Evolutionary conservation across 2,888 invertebrate species (phyloP).

Genomic region (Melanargia galathea): DNA sequence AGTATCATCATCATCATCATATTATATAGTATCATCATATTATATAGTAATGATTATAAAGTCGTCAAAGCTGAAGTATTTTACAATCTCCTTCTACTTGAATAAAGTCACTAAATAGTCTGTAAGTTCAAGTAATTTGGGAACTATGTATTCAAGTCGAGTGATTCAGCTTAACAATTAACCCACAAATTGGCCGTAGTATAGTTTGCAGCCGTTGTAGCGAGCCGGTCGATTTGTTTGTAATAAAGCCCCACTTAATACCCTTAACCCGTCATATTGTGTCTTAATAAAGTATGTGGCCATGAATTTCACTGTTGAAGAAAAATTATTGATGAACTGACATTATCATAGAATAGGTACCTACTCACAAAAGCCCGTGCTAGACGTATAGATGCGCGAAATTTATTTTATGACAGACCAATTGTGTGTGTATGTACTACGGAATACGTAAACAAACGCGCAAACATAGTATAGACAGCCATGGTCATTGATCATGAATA

Average conservation of each 20-base stretch:
- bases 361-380: no score
- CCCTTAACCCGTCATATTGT: constrained; percentile 55
- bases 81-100: neutral
- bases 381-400: no score
- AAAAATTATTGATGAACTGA: neutral
- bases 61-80: neutral
- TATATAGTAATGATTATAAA: no score
- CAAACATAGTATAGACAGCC: no score
- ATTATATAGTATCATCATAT: no score
- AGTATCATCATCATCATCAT: no score
- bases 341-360: no score
- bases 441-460: no score
- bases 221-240: constrained; percentile 65
- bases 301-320: constrained; percentile 26
- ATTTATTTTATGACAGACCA: no score
- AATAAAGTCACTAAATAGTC: constrained; percentile 7
- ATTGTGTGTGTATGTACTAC: no score
- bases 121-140: neutral
- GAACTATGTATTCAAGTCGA: constrained; percentile 38
- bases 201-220: constrained; percentile 51
- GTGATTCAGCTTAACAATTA: constrained; percentile 54
- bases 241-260: constrained; percentile 65
- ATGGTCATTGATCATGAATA: no score
- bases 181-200: constrained; percentile 53
- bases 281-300: constrained; percentile 51